Evolutionary conservation across 2,888 invertebrate species (phyloP), one percentile per base, ranked within the genome.

Genomic region (Epistrophe eligans): DNA sequence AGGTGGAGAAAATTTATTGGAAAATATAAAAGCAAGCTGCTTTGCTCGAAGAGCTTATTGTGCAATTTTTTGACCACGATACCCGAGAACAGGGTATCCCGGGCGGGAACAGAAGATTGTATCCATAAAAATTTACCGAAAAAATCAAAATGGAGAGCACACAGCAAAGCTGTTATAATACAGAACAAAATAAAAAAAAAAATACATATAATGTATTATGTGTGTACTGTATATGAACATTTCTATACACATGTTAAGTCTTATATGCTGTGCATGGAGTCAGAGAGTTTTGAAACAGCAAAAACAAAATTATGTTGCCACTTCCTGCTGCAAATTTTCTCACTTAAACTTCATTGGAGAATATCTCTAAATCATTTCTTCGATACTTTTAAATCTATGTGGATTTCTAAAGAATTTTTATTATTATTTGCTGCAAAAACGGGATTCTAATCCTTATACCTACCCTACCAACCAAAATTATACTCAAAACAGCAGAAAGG

Each of bases 261-360:
- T 13, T 19, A 70, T 74, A 32, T 35, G 7, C 0, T 35, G 62
- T 19, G 43, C 28, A 38, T 57, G 38, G 45, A 66, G 32, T 60
- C 73, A 81, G 62, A 62, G 67, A 71, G 35, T 82, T 64, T 58
- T 79, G 74, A 71, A 81, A 57, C 71, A 60, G 74, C 64, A 48
- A 79, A 72, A 87, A 58, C 71, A 70, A 87, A 87, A 87, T 87
- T 82, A 87, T 87, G 85, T 87, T 82, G 85, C 85, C 85, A 87
- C 79, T 87, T 87, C 85, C 85, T 79, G 77, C 85, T 87, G 85
- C 77, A 87, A 87, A 82, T 87, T 79, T 87, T 87, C 85, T 87
- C 85, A 87, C 85, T 87, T 71, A 82, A 82, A 87, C 82, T 87
- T 82, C 79, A 87, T 87, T 66, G 70, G 79, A 74, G 79, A 64